A percentile compares a stretch with the other conserved stretches of the same genome.
Evolutionary conservation across 2,888 invertebrate species (phyloP).

Genomic region (Aporophyla nigra): DNA sequence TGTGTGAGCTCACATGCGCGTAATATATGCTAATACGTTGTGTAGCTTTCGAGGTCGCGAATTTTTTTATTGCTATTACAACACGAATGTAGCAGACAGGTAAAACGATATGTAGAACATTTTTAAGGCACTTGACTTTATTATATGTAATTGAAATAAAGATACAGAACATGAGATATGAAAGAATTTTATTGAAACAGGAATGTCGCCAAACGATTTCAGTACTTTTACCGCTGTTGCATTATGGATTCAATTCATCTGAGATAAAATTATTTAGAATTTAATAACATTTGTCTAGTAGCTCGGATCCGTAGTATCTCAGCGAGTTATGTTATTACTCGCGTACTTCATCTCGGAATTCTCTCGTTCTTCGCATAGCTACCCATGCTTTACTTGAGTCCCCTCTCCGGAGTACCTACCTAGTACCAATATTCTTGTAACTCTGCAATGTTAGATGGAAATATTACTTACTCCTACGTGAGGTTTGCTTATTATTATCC

Average conservation of each 20-base stretch:
- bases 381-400: conserved; percentile 11
- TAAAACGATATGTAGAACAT: conserved; percentile 27
- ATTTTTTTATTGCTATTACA: conserved; percentile 78
- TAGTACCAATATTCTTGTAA: conserved; percentile 4
- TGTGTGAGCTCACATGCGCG: conserved; percentile 68
- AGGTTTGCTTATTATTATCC: conserved; percentile 1
- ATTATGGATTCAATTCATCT: conserved; percentile 58
- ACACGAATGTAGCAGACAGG: conserved; percentile 50
- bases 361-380: conserved; percentile 47
- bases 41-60: conserved; percentile 72
- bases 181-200: conserved; percentile 47
- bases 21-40: conserved; percentile 79
- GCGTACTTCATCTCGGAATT: conserved; percentile 44
- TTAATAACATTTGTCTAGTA: conserved; percentile 49
- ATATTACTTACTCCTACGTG: not conserved
- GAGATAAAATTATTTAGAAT: conserved; percentile 55
- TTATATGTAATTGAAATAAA: conserved; percentile 40
- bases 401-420: not conserved
- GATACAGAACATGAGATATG: conserved; percentile 19
- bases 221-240: conserved; percentile 36
- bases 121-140: conserved; percentile 29
- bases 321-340: conserved; percentile 51
- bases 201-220: conserved; percentile 51
- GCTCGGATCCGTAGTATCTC: conserved; percentile 19
- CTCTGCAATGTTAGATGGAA: conserved; percentile 11